Conservation (phyloP, 2,113 vertebrate genomes). For the Paracanthobrama guichenoti region DNA sequence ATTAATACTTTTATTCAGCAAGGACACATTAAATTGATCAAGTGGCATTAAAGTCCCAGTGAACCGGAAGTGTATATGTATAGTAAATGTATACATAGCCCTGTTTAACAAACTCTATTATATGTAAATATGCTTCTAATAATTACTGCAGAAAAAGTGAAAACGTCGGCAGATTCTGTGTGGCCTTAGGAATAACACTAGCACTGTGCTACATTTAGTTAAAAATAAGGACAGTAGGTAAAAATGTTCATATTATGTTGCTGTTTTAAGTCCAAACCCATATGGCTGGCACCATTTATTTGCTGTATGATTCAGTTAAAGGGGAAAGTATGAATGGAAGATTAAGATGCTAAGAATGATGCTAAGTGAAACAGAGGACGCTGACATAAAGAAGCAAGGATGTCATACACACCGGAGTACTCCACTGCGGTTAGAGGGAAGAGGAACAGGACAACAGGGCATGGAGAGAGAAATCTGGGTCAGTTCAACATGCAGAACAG, state of each 20-base stretch:
- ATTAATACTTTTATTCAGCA: too few species aligned
- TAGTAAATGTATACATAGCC: too few species aligned
- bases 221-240: background rate
- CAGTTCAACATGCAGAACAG: conserved; percentile 59
- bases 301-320: background rate
- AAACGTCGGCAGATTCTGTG: background rate
- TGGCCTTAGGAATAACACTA: background rate
- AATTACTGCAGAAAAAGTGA: background rate
- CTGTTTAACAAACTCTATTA: too few species aligned
- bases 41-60: too few species aligned
- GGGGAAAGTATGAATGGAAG: background rate
- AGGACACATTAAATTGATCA: too few species aligned
- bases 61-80: too few species aligned
- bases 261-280: background rate
- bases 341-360: background rate
- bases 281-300: background rate
- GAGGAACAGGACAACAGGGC: conserved; percentile 81
- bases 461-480: conserved; percentile 78
- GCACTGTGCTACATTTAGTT: background rate
- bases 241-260: background rate
- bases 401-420: conserved; percentile 98
- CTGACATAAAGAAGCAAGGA: conserved; percentile 25
- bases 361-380: background rate
- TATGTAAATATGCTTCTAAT: too few species aligned
- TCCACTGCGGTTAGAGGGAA: conserved; percentile 92